phyloP scores from a whole-genome alignment of 2,797 vertebrate species.

The Rhinatrema bivittatum region DNA sequence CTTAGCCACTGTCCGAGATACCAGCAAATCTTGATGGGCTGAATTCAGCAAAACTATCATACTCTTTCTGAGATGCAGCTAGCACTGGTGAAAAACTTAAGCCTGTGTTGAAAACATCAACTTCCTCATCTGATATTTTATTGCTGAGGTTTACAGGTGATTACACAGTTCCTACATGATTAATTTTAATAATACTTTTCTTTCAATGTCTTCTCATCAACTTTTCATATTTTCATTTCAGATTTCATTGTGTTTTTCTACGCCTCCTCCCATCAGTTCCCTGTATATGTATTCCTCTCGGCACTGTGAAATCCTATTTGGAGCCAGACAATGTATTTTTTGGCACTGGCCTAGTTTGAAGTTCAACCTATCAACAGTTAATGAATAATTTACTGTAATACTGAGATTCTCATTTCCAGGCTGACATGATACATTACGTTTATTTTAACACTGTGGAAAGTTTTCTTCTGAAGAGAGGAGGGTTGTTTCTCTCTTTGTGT shows the following conservation, averaged over 20 bases:
- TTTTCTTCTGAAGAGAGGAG: too few species aligned
- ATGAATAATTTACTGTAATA: conserved; percentile 13
- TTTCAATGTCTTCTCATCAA: conserved; percentile 39
- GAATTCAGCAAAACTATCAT: conserved; percentile 11
- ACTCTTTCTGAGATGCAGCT: too few species aligned
- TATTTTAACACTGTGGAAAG: too few species aligned
- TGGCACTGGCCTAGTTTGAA: conserved; percentile 9
- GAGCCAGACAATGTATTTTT: neutral
- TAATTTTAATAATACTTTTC: conserved; percentile 36
- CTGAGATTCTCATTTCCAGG: too few species aligned
- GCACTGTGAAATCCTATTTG: conserved; percentile 1
- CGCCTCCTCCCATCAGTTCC: conserved; percentile 27
- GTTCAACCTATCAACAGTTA: conserved; percentile 10
- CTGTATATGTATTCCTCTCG: conserved; percentile 19
- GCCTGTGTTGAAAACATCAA: conserved; percentile 37
- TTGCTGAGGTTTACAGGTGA: conserved; percentile 30
- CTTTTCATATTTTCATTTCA: conserved; percentile 28
- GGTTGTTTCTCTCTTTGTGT: too few species aligned
- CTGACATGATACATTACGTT: too few species aligned
- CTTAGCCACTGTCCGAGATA: conserved; percentile 7
- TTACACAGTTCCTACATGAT: conserved; percentile 28
- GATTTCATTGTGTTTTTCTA: conserved; percentile 21
- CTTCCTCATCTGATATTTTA: conserved; percentile 36
- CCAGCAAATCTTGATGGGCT: conserved; percentile 23
- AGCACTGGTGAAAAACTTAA: conserved; percentile 35